Evolutionary conservation across 1,140 invertebrate genomes (phyloP).

Genomic region (Bombus difficillimus): DNA sequence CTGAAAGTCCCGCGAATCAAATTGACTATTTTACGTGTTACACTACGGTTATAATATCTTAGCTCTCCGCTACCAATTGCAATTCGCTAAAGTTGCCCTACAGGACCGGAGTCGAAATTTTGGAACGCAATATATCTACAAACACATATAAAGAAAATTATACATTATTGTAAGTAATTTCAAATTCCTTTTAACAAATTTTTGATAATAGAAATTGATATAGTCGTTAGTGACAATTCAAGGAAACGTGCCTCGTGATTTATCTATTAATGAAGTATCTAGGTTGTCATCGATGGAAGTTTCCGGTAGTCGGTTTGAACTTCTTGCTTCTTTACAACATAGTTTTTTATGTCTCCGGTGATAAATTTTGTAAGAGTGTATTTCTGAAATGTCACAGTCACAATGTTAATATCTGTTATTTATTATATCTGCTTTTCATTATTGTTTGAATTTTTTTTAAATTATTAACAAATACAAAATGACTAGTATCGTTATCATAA

Average conservation of each 20-base stretch:
- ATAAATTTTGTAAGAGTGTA: no score
- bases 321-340: neutral
- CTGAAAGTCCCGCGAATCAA: neutral
- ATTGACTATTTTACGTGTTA: neutral
- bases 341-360: neutral
- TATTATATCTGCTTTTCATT: neutral
- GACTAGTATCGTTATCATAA: neutral
- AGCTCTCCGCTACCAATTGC: no score
- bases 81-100: neutral
- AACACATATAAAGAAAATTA: neutral
- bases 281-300: no score
- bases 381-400: no score
- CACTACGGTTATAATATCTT: neutral
- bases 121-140: neutral
- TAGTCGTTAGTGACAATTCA: neutral
- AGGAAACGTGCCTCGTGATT: neutral
- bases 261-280: no score
- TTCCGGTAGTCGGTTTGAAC: neutral
- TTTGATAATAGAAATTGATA: neutral
- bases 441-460: neutral
- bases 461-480: neutral
- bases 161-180: conserved; percentile 3
- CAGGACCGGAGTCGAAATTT: no score
- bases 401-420: neutral
- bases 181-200: neutral